phyloP scores from a whole-genome alignment of 2,113 vertebrate genomes.

The Isurus oxyrinchus region DNA sequence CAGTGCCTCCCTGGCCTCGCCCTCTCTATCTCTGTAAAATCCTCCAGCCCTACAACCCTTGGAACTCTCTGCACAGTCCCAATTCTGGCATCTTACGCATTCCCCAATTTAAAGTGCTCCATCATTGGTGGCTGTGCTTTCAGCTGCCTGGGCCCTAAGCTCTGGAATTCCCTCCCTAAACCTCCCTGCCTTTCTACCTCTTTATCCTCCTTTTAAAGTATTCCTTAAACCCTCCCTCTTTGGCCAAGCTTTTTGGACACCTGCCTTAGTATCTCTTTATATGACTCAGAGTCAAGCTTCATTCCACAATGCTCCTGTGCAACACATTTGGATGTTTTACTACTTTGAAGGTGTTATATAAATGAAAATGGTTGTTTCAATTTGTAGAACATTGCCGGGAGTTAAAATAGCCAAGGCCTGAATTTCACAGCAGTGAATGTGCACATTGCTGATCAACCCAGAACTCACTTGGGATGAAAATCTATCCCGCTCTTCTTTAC shows the following conservation, averaged over 20 bases:
- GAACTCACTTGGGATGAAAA: not conserved
- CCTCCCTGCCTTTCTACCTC: not conserved
- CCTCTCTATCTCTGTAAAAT: not conserved
- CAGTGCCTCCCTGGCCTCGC: not conserved
- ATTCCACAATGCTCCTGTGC: not conserved
- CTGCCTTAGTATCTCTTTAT: not conserved
- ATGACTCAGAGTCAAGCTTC: not conserved
- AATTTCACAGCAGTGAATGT: not conserved
- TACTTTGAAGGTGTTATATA: not conserved
- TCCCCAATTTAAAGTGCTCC: not conserved
- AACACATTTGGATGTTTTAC: not conserved
- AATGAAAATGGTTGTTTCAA: not conserved
- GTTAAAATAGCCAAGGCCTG: not conserved
- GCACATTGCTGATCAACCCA: not conserved
- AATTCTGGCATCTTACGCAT: not conserved
- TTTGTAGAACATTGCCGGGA: not conserved
- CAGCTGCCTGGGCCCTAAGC: not conserved
- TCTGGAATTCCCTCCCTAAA: not conserved
- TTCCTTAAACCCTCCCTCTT: not conserved
- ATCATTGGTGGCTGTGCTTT: no score
- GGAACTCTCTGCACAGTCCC: not conserved
- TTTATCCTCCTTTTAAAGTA: not conserved
- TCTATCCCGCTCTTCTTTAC: not conserved
- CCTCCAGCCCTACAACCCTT: not conserved
- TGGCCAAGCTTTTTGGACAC: not conserved